Base-by-base conservation (phyloP, 2,797 vertebrate species). In the Darevskia nairensis region DNA sequence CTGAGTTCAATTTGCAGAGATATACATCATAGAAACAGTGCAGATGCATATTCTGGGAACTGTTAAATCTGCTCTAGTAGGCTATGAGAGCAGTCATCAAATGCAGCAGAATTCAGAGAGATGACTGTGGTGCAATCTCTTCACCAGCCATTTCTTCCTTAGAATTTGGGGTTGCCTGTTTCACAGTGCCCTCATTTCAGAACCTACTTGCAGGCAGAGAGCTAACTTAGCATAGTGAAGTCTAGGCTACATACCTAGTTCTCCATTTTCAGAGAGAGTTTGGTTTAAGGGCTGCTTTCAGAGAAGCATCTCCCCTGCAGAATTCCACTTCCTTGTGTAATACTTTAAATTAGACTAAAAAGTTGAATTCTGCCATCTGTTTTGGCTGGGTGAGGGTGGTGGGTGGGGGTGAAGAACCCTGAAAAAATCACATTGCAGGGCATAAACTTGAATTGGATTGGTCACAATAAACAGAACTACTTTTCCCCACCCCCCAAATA, bases 1-100 rank as follows among this genome's bases (percentile, higher is more conserved):
- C 44, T 44, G 46, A 80, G 68, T 72, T 84, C 55, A 79, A 80
- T 88, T 79, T 80, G 35, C 15, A 72, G 68, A 61, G 82, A 85
- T 74, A 80, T 85, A 74, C 50, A 88, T 88, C 76, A 88, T 23
- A 46, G 27, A 80, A 8, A 2, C 61, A 10, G 78, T 59, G 8
- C 39, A 35, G 39, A 72, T 69, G 72, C 77, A 72, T 74, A 80
- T 84, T 85, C 21, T 80, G 35, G 50, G 41, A 50, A 80, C n/a
- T 64, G 39, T 50, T 64, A 72, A 85, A 80, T 66, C 68, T 85
- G n/a, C 39, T 41, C 4, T 25, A 81, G 61, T 41, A 41, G 39
- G 35, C 25, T 69, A 50, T 27, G 41, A 55, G 39, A 59, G 6
- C 61, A 88, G 29, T n/a, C 32, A 78, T 79, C 46, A 84, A 78